These are phyloP conservation scores for Trissonchulus latispiculum DNA, from an alignment of 2,888 invertebrate species.

Conservation along the genomic window DNA sequence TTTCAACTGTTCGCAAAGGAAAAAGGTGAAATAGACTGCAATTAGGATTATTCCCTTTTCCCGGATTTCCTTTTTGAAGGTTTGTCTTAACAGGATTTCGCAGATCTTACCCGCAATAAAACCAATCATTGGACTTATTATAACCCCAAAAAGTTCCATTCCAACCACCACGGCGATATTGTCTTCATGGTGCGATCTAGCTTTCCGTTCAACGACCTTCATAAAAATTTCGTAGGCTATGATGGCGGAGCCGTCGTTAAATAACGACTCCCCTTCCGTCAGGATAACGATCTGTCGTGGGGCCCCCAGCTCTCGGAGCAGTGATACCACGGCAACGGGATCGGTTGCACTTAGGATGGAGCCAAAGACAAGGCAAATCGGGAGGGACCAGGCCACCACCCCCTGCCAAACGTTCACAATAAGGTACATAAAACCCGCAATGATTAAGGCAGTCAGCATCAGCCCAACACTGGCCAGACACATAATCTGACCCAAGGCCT, in stretches of 20 bases:
- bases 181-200: background rate
- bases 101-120: background rate
- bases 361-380: conserved; percentile 45
- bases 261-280: conserved; percentile 49
- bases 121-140: conserved; percentile 2
- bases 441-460: background rate
- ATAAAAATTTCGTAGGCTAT: conserved; percentile 45
- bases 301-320: conserved; percentile 48
- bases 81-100: conserved; percentile 6
- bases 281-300: conserved; percentile 18
- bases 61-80: conserved; percentile 8
- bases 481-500: conserved; percentile 15
- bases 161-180: background rate
- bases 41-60: conserved; percentile 44
- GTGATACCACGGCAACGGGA: conserved; percentile 49
- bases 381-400: conserved; percentile 42
- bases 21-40: conserved; percentile 48
- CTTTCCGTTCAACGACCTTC: background rate
- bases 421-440: background rate
- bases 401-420: background rate
- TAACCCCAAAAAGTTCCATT: background rate
- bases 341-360: conserved; percentile 49
- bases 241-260: conserved; percentile 50
- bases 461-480: conserved; percentile 13
- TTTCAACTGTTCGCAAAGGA: conserved; percentile 39